These are phyloP conservation scores for Neodiprion virginianus DNA, from an alignment of 1,140 invertebrate genomes.

Conservation along the genomic window DNA sequence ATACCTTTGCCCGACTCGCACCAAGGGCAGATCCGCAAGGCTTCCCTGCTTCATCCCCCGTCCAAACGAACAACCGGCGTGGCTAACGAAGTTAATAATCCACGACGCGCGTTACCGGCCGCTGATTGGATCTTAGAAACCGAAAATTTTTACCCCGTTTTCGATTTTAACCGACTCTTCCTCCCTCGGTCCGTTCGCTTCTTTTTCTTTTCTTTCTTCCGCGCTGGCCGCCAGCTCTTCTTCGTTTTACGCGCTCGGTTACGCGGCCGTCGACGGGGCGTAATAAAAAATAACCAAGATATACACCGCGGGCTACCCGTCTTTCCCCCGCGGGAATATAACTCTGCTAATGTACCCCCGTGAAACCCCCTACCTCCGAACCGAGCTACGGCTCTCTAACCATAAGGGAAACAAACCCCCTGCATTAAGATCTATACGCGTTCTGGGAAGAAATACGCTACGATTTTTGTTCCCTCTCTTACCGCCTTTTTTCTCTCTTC, in stretches of 20 bases:
- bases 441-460: slow-evolving; percentile 15
- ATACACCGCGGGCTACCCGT: slow-evolving; percentile 53
- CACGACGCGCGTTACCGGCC: slow-evolving; percentile 25
- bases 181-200: no score
- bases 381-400: not conserved
- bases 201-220: not conserved
- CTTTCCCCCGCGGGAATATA: slow-evolving; percentile 44
- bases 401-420: slow-evolving; percentile 30
- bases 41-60: not conserved
- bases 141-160: not conserved
- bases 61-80: not conserved
- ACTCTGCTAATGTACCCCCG: slow-evolving; percentile 51
- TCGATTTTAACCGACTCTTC: not conserved
- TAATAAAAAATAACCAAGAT: slow-evolving; percentile 57
- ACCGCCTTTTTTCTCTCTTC: not conserved
- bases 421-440: slow-evolving; percentile 41
- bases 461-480: slow-evolving; percentile 18
- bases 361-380: slow-evolving; percentile 36
- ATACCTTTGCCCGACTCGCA: no score
- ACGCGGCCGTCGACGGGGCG: slow-evolving; percentile 26
- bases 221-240: not conserved
- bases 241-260: not conserved
- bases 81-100: slow-evolving; percentile 16
- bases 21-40: no score
- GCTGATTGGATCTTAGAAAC: slow-evolving; percentile 1